Evolutionary conservation across 2,113 vertebrate genomes (phyloP).

Genomic region (Gopherus evgoodei): DNA sequence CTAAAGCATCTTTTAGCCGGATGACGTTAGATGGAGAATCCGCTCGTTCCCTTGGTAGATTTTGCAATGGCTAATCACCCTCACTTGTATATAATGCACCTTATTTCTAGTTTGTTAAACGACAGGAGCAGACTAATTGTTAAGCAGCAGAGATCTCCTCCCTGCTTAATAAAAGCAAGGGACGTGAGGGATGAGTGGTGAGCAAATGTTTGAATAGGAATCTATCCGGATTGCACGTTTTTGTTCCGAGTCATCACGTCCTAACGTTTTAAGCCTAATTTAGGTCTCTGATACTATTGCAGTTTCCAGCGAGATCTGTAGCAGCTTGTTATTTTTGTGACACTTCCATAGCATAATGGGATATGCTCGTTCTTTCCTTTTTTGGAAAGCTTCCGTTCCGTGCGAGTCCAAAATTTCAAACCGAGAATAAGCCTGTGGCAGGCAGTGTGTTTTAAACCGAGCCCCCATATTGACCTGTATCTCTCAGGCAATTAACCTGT

Average conservation of each 20-base stretch:
- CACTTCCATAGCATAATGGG: not conserved
- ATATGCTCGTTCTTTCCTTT: not conserved
- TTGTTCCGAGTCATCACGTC: not conserved
- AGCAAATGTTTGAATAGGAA: not conserved
- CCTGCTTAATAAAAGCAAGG: not conserved
- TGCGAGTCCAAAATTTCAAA: conserved; percentile 44
- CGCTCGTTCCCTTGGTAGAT: no score
- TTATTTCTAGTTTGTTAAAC: conserved; percentile 35
- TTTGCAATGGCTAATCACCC: not conserved
- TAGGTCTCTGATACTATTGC: not conserved
- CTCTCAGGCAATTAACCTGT: conserved; percentile 34
- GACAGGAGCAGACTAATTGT: not conserved
- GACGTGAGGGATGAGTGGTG: not conserved
- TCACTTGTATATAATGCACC: conserved; percentile 30
- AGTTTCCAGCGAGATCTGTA: not conserved
- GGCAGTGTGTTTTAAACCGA: conserved; percentile 11
- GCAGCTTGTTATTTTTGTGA: conserved; percentile 21
- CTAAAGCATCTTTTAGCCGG: not conserved
- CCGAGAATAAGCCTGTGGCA: conserved; percentile 34
- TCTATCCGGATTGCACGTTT: not conserved
- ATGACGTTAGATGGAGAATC: no score
- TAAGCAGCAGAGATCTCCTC: rapidly evolving
- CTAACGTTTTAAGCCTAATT: conserved; percentile 12
- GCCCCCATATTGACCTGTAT: not conserved
- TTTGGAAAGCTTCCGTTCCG: not conserved